Evolutionary conservation across 2,888 invertebrate genomes (phyloP), one percentile per base, ranked within the genome.

Genomic region (Ophioninae sp.): DNA sequence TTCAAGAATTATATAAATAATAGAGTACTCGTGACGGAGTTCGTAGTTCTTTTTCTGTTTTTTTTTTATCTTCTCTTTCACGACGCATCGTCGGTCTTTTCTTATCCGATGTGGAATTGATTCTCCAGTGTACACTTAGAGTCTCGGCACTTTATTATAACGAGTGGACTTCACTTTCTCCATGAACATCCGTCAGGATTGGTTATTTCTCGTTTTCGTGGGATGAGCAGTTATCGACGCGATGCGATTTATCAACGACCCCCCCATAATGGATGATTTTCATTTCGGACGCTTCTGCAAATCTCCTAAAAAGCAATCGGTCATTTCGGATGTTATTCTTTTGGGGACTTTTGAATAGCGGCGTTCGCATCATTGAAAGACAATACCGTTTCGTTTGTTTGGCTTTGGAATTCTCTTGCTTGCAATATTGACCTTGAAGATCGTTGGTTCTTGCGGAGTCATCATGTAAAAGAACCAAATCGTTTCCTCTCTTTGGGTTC

Each of bases 81-180:
- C 21, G 21, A 44, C 41, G 21, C 50, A 50, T 78, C 59, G 17
- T 39, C 37, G 17, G n/a, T 44, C 57, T 17, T n/a, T 39, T 20
- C 68, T 44, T 41, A 23, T 30, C n/a, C 59, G 30, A 70, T 61
- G 41, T 56, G 61, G 61, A 74, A 84, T 81, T 75, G 65, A 84
- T 84, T 79, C 67, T 81, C 75, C n/a, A 8, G 30, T n/a, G 67
- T 81, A 41, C 70, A 65, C 65, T 76, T 77, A 80, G 62, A 72
- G 77, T 21, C 39, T 41, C 20, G 61, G 73, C 59, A 23, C 62
- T 41, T 41, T 67, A 74, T 75, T 70, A 62, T 59, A n/a, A 75
- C 79, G 57, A 75, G 69, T 44, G 56, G 50, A 50, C 79, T 79
- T 81, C 81, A 81, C 84, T 84, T 84, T 84, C 79, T 74, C 79